Evolutionary conservation across 2,113 vertebrate genomes (phyloP).

Genomic region (Pterophyllum scalare): DNA sequence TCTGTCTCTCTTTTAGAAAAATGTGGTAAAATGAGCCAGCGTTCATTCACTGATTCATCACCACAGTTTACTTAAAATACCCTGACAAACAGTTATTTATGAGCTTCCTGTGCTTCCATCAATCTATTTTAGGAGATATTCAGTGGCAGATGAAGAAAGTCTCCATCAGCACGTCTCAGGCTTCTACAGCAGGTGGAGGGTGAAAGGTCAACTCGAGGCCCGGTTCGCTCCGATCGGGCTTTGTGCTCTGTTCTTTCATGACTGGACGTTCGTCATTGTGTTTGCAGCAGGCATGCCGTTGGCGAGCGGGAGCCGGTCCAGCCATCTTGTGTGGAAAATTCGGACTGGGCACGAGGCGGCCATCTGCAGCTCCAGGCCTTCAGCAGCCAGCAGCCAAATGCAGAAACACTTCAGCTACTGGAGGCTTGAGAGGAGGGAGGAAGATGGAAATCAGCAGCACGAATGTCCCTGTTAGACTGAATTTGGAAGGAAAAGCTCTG

Average conservation of each 20-base stretch:
- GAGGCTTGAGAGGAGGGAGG: slow-evolving; percentile 29
- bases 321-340: slow-evolving; percentile 78
- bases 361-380: slow-evolving; percentile 80
- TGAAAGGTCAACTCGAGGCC: slow-evolving; percentile 38
- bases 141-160: slow-evolving; percentile 44
- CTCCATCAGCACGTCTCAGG: slow-evolving; percentile 32
- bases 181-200: slow-evolving; percentile 67
- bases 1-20: neutral
- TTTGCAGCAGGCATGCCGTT: slow-evolving; percentile 74
- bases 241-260: slow-evolving; percentile 35
- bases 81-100: slow-evolving; percentile 9
- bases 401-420: slow-evolving; percentile 48
- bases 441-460: neutral
- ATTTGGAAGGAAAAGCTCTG: slow-evolving; percentile 13
- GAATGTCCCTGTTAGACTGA: slow-evolving; percentile 3
- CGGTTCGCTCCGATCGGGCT: slow-evolving; percentile 22
- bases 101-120: slow-evolving; percentile 4
- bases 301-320: slow-evolving; percentile 76
- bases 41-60: slow-evolving; percentile 29
- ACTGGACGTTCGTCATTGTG: slow-evolving; percentile 67
- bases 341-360: slow-evolving; percentile 73
- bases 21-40: neutral
- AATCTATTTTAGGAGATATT: slow-evolving; percentile 44
- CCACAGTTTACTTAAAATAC: slow-evolving; percentile 26
- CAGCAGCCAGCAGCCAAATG: slow-evolving; percentile 71